Conservation (phyloP, 1,140 invertebrate species). For the Dreissena polymorpha region DNA sequence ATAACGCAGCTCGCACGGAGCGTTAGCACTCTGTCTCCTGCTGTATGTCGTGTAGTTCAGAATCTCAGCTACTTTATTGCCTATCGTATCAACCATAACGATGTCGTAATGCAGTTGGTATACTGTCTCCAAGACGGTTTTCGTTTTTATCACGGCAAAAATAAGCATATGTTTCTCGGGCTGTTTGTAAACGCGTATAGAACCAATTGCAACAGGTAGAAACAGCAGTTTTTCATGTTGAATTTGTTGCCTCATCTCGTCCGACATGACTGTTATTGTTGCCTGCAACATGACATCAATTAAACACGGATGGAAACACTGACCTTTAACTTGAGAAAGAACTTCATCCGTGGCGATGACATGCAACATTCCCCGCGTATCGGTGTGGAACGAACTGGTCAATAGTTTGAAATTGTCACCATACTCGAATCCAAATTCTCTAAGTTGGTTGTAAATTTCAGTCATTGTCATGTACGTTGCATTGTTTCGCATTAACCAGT, state of each 20-base stretch:
- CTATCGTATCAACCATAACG: not conserved
- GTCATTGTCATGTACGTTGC: not conserved
- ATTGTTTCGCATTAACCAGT: too few species aligned
- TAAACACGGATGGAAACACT: conserved; percentile 26
- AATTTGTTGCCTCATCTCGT: not conserved
- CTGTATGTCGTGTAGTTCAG: not conserved
- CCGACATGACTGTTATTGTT: not conserved
- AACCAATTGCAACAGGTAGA: conserved; percentile 20
- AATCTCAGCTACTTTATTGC: conserved; percentile 4
- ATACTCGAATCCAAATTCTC: conserved; percentile 32
- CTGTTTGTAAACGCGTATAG: conserved; percentile 9
- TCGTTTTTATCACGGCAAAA: conserved; percentile 13
- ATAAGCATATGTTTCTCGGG: conserved; percentile 12
- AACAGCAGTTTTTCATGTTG: not conserved
- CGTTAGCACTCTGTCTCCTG: not conserved
- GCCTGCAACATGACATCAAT: conserved; percentile 43
- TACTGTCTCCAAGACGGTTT: conserved; percentile 13
- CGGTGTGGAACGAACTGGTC: too few species aligned
- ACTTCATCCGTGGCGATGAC: too few species aligned
- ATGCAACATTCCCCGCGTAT: too few species aligned
- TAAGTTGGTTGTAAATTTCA: conserved; percentile 25
- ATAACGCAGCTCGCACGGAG: not conserved
- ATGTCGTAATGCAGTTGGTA: conserved; percentile 30
- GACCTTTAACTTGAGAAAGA: too few species aligned
- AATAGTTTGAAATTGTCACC: conserved; percentile 6